Evolutionary conservation across 1,140 invertebrate species (phyloP).

Genomic region (Palaemon carinicauda): DNA sequence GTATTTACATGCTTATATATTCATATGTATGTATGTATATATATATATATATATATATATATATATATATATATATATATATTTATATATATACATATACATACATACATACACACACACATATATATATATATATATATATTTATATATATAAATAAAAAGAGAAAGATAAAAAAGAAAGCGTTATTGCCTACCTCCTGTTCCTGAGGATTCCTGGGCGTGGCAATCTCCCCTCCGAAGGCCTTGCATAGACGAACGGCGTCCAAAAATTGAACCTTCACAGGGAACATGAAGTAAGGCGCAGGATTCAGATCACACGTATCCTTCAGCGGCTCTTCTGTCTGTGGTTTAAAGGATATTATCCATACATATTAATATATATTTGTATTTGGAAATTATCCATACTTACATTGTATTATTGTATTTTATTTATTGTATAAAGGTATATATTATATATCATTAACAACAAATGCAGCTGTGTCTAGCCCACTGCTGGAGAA

Average conservation of each 20-base stretch:
- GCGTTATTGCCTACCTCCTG: too few species aligned
- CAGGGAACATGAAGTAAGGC: conserved; percentile 22
- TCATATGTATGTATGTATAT: not conserved
- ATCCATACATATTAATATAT: too few species aligned
- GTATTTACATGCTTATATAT: too few species aligned
- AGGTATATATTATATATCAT: too few species aligned
- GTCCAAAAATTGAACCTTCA: not conserved
- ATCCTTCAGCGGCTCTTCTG: not conserved
- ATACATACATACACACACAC: not conserved
- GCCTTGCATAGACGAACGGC: conserved; percentile 4
- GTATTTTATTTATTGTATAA: too few species aligned
- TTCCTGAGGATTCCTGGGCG: not conserved
- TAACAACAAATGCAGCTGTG: too few species aligned
- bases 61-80: not conserved
- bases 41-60: not conserved
- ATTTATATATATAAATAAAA: not conserved
- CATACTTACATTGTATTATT: too few species aligned
- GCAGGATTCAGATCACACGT: not conserved
- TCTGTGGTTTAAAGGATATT: not conserved
- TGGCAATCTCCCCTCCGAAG: conserved; percentile 7
- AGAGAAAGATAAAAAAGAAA: too few species aligned
- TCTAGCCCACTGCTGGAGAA: too few species aligned
- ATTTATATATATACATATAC: not conserved
- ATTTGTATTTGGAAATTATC: too few species aligned
- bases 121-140: not conserved